Evolutionary conservation across 2,888 invertebrate genomes (phyloP).

Genomic region (Drosophila ezoana): DNA sequence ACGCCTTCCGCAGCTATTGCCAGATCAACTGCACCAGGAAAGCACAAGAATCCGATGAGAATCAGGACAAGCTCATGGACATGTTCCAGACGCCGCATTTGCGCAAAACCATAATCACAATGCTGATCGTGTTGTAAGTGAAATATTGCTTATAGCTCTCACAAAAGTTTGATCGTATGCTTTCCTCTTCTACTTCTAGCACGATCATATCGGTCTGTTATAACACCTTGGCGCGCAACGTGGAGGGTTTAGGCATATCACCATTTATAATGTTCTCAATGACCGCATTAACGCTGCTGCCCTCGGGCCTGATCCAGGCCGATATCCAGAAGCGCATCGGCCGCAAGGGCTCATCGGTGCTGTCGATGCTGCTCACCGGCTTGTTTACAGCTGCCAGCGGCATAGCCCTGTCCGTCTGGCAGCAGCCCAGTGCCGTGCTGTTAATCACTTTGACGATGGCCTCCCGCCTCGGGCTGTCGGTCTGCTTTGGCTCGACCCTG

Average conservation of each 20-base stretch:
- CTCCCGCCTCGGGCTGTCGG: constrained; percentile 86
- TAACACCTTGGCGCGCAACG: constrained; percentile 86
- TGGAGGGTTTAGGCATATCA: constrained; percentile 86
- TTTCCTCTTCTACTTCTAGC: constrained; percentile 80
- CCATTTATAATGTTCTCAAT: constrained; percentile 86
- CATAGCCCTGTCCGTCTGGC: constrained; percentile 81
- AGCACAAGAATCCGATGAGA: constrained; percentile 13
- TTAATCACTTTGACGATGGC: constrained; percentile 85
- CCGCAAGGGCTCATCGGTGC: constrained; percentile 86
- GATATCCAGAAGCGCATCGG: constrained; percentile 77
- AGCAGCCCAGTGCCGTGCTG: constrained; percentile 71
- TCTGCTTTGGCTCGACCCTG: constrained; percentile 87
- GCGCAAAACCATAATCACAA: constrained; percentile 85
- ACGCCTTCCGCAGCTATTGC: constrained; percentile 74
- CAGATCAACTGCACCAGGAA: constrained; percentile 53
- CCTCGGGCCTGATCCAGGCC: constrained; percentile 83
- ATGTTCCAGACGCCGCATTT: constrained; percentile 86
- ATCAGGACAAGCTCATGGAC: constrained; percentile 76
- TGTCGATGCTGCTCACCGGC: constrained; percentile 85
- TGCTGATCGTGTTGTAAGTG: constrained; percentile 87
- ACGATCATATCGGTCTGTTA: constrained; percentile 86
- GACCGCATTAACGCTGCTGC: constrained; percentile 86
- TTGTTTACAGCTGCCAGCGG: constrained; percentile 85
- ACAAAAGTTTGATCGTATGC: background rate
- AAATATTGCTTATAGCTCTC: too few species aligned